A percentile compares a stretch with the other conserved stretches of the same genome.
These are phyloP conservation scores for Channallabes apus DNA, from an alignment of 2,797 vertebrate genomes.

Conservation along the genomic window DNA sequence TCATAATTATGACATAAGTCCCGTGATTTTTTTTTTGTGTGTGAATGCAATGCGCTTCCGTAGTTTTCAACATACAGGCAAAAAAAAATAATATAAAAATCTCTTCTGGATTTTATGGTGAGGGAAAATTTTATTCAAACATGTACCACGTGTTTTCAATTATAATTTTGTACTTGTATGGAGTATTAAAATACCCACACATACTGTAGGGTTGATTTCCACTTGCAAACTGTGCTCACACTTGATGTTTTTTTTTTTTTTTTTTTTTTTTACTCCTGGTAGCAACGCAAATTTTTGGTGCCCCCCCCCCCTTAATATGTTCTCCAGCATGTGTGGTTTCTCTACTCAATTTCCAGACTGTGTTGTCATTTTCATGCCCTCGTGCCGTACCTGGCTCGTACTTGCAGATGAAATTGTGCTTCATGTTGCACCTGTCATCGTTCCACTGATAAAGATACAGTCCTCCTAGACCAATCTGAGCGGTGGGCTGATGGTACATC, in stretches of 20 bases:
- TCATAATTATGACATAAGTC: too few species aligned
- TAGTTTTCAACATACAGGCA: neutral
- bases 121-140: neutral
- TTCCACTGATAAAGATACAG: constrained; percentile 96
- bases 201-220: neutral
- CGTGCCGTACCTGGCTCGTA: constrained; percentile 83
- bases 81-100: neutral
- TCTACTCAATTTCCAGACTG: neutral
- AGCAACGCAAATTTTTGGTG: neutral
- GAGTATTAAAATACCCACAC: neutral
- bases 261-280: neutral
- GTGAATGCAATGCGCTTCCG: too few species aligned
- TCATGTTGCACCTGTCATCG: constrained; percentile 98
- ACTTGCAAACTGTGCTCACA: neutral
- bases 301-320: neutral
- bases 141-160: neutral
- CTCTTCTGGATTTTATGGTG: neutral
- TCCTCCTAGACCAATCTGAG: constrained; percentile 86
- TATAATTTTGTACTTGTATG: neutral
- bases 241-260: neutral
- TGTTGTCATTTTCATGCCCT: neutral
- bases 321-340: neutral
- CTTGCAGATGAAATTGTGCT: constrained; percentile 99
- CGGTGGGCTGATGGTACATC: constrained; percentile 96
- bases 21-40: too few species aligned